Conservation (phyloP, 2,113 vertebrate genomes). For the Tapirus terrestris region DNA sequence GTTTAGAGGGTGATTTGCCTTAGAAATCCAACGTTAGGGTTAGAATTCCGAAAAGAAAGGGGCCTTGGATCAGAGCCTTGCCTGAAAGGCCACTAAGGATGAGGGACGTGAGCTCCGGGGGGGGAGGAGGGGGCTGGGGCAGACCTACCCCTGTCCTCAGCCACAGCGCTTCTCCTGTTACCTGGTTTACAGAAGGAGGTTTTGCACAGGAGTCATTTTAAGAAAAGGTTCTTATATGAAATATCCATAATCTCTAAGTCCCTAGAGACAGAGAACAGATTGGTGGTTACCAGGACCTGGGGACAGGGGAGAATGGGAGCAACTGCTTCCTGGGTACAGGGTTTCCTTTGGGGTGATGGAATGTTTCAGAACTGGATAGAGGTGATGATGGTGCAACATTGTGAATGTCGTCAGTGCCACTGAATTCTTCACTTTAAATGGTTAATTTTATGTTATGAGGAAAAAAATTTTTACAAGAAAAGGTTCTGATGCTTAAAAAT, state of each 20-base stretch:
- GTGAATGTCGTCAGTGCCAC: not conserved
- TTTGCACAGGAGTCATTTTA: not conserved
- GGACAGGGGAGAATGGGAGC: not conserved
- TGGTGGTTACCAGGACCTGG: too few relatives aligned
- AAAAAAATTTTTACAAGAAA: not conserved
- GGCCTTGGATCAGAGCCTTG: not conserved
- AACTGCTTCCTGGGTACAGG: accelerated
- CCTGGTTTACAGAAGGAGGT: not conserved
- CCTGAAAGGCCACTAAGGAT: not conserved
- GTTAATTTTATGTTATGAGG: not conserved
- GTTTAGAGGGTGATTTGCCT: not conserved
- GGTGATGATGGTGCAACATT: not conserved
- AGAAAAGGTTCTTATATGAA: not conserved
- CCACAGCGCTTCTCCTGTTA: not conserved
- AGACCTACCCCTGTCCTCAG: not conserved
- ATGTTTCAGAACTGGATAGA: not conserved
- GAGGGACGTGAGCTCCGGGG: not conserved
- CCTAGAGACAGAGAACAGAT: not conserved
- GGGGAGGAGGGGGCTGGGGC: too few relatives aligned
- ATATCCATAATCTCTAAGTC: not conserved
- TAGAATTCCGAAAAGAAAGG: not conserved
- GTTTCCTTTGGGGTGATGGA: not conserved
- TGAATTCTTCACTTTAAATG: not conserved
- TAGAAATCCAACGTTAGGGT: not conserved
- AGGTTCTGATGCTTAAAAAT: not conserved